These are phyloP conservation scores for Trochalopteron elliotii DNA, from an alignment of 2,113 vertebrate genomes.

Conservation along the genomic window DNA sequence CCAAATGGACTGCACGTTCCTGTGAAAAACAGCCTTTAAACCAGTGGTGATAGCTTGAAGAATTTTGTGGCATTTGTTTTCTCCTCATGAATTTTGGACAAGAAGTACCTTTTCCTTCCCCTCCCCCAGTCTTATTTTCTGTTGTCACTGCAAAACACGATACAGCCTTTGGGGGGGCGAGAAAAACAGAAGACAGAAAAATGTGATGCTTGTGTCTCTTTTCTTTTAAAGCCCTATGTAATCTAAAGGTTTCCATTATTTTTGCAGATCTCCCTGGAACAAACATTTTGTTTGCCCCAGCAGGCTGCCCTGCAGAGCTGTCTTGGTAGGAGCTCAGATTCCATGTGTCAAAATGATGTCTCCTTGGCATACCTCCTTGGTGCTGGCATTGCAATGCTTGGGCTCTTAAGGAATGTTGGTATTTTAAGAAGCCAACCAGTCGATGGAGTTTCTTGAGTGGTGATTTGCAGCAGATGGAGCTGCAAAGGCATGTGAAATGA, in stretches of 20 bases:
- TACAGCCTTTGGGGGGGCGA: accelerated
- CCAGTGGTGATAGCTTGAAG: background rate
- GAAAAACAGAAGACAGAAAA: background rate
- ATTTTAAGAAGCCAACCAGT: constrained; percentile 29
- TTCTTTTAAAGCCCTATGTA: background rate
- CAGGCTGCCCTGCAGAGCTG: background rate
- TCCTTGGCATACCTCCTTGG: background rate
- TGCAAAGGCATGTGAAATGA: background rate
- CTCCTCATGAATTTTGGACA: background rate
- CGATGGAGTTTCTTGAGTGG: background rate
- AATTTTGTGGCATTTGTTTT: background rate
- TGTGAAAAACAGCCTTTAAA: background rate
- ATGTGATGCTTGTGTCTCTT: background rate
- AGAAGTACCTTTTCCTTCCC: background rate
- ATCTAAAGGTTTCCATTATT: background rate
- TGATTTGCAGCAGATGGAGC: constrained; percentile 41
- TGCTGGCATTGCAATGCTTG: background rate
- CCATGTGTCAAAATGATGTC: background rate
- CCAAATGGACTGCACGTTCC: background rate
- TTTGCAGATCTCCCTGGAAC: background rate
- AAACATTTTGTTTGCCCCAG: background rate
- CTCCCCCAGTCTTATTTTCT: background rate
- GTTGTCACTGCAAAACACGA: background rate
- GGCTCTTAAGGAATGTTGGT: background rate
- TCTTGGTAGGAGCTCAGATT: background rate